A percentile compares a stretch with the other conserved stretches of the same genome.
Evolutionary conservation across 2,888 invertebrate genomes (phyloP).

Genomic region (Melanostoma scalare): DNA sequence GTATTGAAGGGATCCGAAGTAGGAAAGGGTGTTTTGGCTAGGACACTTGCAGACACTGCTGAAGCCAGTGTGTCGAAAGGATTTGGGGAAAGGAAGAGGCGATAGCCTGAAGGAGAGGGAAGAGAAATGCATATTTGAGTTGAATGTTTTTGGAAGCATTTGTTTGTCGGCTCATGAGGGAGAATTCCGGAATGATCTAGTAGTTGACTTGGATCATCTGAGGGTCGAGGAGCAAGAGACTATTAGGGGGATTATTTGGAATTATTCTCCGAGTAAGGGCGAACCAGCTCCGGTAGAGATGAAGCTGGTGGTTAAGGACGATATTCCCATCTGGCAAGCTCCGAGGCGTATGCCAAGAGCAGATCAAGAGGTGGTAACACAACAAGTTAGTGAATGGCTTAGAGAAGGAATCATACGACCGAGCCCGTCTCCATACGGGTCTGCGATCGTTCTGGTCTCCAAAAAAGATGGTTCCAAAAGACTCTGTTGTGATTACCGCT

Average conservation of each 20-base stretch:
- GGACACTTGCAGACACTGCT: too few species aligned
- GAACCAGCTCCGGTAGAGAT: constrained; percentile 57
- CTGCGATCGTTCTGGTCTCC: constrained; percentile 47
- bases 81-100: too few species aligned
- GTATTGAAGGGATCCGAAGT: too few species aligned
- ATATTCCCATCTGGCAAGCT: constrained; percentile 56
- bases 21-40: too few species aligned
- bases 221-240: constrained; percentile 60
- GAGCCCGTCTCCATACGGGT: constrained; percentile 66
- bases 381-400: constrained; percentile 72
- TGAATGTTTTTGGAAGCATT: not conserved
- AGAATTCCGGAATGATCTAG: not conserved
- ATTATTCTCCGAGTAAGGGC: not conserved
- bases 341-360: constrained; percentile 35
- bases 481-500: constrained; percentile 70
- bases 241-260: constrained; percentile 75
- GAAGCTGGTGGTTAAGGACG: constrained; percentile 50
- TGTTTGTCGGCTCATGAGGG: constrained; percentile 19
- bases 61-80: too few species aligned
- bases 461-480: constrained; percentile 64
- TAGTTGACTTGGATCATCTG: constrained; percentile 19
- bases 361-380: constrained; percentile 74
- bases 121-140: too few species aligned
- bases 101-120: too few species aligned
- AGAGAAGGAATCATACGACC: constrained; percentile 75